Percentiles rank a stretch among this genome's conserved stretches.
Evolutionary conservation across 1,140 invertebrate genomes (phyloP).

Genomic region (Zaprionus ornatus): DNA sequence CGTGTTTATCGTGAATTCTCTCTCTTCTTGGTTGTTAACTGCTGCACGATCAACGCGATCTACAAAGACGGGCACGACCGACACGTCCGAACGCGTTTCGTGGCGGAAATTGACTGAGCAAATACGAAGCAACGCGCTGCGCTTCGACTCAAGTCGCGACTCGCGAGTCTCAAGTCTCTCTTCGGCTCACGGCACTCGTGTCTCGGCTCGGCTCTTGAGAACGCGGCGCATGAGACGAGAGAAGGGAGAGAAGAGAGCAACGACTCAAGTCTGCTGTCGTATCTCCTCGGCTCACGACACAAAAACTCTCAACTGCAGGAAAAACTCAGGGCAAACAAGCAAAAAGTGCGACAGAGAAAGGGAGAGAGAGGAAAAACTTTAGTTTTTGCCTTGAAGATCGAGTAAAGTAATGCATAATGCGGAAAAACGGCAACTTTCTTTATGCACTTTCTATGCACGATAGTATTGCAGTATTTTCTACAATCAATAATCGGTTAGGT

Average conservation of each 20-base stretch:
- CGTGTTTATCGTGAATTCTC: conserved; percentile 23
- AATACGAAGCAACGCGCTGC: conserved; percentile 35
- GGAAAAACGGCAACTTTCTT: background rate
- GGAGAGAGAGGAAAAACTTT: background rate
- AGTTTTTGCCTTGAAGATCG: background rate
- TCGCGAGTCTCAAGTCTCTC: conserved; percentile 13
- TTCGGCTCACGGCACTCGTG: conserved; percentile 13
- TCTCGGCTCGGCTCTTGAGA: conserved; percentile 17
- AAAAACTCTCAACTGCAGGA: conserved; percentile 7
- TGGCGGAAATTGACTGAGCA: conserved; percentile 77
- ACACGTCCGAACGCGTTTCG: conserved; percentile 73
- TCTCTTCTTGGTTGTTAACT: background rate
- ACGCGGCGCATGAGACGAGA: conserved; percentile 42
- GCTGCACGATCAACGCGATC: conserved; percentile 9
- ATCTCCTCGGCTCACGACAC: background rate
- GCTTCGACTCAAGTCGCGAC: conserved; percentile 2
- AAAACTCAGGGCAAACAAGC: background rate
- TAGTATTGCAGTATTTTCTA: conserved; percentile 3
- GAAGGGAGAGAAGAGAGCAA: conserved; percentile 17
- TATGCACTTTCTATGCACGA: background rate
- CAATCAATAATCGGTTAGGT: background rate
- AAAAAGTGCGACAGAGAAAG: background rate
- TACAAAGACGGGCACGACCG: conserved; percentile 12
- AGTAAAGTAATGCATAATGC: conserved; percentile 1
- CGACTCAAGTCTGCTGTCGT: background rate